These are phyloP conservation scores for Hyposoter dolosus DNA, from an alignment of 2,888 invertebrate species.

Conservation along the genomic window DNA sequence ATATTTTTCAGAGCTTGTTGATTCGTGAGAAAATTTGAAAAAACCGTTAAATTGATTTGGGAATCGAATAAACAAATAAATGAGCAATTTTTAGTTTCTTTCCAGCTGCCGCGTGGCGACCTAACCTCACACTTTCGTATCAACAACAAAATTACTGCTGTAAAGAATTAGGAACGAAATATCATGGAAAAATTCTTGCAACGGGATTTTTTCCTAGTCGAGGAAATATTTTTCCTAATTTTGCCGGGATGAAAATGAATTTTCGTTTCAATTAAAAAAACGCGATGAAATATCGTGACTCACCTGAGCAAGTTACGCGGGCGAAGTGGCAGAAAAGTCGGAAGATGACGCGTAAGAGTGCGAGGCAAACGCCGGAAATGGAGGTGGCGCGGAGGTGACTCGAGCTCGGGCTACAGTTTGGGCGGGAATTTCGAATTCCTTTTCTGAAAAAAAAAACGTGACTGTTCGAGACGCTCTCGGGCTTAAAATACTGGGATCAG, in stretches of 20 bases:
- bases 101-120: constrained; percentile 65
- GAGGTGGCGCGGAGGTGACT: neutral
- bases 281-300: constrained; percentile 62
- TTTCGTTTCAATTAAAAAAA: neutral
- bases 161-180: neutral
- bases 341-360: constrained; percentile 54
- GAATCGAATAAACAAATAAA: neutral
- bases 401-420: neutral
- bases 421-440: neutral
- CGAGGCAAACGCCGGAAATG: constrained; percentile 43
- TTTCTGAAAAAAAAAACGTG: neutral
- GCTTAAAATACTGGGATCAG: no score
- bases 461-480: no score
- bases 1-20: neutral
- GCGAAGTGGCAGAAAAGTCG: constrained; percentile 80
- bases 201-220: neutral
- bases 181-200: neutral
- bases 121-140: constrained; percentile 66
- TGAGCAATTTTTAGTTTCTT: neutral
- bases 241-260: neutral
- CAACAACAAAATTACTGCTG: neutral
- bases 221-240: neutral
- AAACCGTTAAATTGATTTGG: no score
- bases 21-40: neutral
- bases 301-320: constrained; percentile 82